Evolutionary conservation across 2,113 vertebrate genomes (phyloP).

Genomic region (Pachypanchax playfairii): DNA sequence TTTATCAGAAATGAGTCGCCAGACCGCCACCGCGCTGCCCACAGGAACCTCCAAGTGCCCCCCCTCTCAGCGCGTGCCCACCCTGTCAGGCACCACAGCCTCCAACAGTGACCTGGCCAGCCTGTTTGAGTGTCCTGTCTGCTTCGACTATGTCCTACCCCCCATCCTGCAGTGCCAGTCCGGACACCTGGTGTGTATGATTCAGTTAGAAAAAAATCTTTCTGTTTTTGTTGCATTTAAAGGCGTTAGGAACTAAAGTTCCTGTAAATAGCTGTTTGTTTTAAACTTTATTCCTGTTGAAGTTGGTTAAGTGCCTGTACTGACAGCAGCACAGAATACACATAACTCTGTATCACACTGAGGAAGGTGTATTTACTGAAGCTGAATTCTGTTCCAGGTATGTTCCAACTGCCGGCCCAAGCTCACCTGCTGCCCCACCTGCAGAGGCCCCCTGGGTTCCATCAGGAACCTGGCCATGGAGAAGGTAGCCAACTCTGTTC

Average conservation of each 20-base stretch:
- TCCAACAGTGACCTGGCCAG: constrained; percentile 99
- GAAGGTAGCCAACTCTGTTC: constrained; percentile 98
- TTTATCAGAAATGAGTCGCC: constrained; percentile 96
- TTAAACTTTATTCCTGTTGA: too few species aligned
- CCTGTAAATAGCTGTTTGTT: too few species aligned
- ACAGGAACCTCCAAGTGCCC: constrained; percentile 99
- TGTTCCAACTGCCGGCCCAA: constrained; percentile 99
- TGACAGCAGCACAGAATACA: too few species aligned
- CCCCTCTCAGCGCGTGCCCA: constrained; percentile 95
- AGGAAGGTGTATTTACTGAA: background rate
- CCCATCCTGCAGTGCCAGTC: constrained; percentile 99
- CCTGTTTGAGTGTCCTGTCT: constrained; percentile 98
- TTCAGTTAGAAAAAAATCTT: constrained; percentile 49
- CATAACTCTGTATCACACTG: background rate
- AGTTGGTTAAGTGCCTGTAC: too few species aligned
- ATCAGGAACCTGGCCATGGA: constrained; percentile 99
- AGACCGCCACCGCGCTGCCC: constrained; percentile 97
- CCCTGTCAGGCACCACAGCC: constrained; percentile 95
- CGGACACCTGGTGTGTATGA: constrained; percentile 93
- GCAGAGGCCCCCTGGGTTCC: constrained; percentile 94
- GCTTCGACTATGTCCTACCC: constrained; percentile 99
- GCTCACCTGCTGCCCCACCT: constrained; percentile 98
- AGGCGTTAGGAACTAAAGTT: too few species aligned
- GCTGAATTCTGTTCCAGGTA: constrained; percentile 64
- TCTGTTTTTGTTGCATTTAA: too few species aligned